phyloP scores from a whole-genome alignment of 2,888 invertebrate species.

The Diarsia rubi region DNA sequence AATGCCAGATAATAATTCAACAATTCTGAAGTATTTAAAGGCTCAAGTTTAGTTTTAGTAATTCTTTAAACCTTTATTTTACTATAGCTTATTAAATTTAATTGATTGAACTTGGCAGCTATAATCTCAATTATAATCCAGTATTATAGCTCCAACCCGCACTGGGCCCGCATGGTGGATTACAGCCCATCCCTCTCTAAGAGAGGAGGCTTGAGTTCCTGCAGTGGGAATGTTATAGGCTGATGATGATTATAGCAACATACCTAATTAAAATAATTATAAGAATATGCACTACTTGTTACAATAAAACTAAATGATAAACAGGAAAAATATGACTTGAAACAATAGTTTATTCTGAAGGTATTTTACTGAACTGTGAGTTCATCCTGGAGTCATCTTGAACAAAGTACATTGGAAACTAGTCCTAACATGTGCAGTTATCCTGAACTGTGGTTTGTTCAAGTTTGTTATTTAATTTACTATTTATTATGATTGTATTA shows the following conservation, averaged over 20 bases:
- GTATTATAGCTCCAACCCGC: background rate
- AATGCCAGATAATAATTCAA: constrained; percentile 13
- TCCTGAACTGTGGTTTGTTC: constrained; percentile 36
- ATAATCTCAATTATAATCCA: background rate
- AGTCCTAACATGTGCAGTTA: constrained; percentile 8
- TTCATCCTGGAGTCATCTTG: constrained; percentile 14
- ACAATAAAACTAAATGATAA: constrained; percentile 10
- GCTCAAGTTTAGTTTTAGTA: background rate
- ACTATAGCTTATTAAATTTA: background rate
- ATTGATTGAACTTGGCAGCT: background rate
- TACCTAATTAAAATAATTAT: background rate
- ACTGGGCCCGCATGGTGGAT: too few species aligned
- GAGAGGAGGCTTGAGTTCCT: too few species aligned
- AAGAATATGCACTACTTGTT: background rate
- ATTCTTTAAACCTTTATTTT: constrained; percentile 7
- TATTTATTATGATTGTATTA: background rate
- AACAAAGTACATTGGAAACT: constrained; percentile 10
- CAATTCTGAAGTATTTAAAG: background rate
- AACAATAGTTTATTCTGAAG: background rate
- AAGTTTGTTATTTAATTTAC: background rate
- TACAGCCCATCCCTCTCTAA: too few species aligned
- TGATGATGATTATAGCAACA: too few species aligned
- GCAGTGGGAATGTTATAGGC: too few species aligned
- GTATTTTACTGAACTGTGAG: background rate
- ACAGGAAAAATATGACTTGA: constrained; percentile 39